phyloP scores from a whole-genome alignment of 2,113 vertebrate species.

The Embiotoca jacksoni region DNA sequence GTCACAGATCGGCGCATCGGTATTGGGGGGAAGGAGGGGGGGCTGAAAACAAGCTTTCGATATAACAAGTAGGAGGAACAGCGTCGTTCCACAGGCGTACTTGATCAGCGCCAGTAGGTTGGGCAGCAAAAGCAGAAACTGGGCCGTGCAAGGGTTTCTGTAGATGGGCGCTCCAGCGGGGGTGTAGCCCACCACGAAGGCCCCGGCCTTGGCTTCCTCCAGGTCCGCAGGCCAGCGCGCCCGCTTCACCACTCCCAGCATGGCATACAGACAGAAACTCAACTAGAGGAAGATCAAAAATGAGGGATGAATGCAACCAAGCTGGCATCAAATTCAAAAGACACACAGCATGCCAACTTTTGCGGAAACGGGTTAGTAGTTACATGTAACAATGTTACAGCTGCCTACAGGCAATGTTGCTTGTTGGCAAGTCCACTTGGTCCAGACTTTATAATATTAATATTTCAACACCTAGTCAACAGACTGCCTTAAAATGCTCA shows the following conservation, averaged over 20 bases:
- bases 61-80: not conserved
- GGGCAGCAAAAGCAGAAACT: constrained; percentile 91
- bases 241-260: constrained; percentile 93
- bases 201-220: constrained; percentile 94
- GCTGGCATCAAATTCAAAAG: too few species aligned
- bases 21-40: not conserved
- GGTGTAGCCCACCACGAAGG: constrained; percentile 89
- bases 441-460: not conserved
- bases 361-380: too few species aligned
- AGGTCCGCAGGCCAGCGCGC: constrained; percentile 90
- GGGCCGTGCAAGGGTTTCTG: constrained; percentile 91
- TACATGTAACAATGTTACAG: not conserved
- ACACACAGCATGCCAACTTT: too few species aligned
- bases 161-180: constrained; percentile 88
- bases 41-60: not conserved
- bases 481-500: not conserved
- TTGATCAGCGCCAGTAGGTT: constrained; percentile 94
- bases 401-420: not conserved
- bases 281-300: constrained; percentile 81
- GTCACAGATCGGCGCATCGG: constrained; percentile 5
- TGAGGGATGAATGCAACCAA: not conserved
- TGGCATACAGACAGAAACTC: constrained; percentile 92
- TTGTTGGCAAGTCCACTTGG: not conserved
- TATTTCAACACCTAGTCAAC: not conserved
- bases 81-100: constrained; percentile 68